Evolutionary conservation across 1,140 invertebrate genomes (phyloP).

Genomic region (Palaemon carinicauda): DNA sequence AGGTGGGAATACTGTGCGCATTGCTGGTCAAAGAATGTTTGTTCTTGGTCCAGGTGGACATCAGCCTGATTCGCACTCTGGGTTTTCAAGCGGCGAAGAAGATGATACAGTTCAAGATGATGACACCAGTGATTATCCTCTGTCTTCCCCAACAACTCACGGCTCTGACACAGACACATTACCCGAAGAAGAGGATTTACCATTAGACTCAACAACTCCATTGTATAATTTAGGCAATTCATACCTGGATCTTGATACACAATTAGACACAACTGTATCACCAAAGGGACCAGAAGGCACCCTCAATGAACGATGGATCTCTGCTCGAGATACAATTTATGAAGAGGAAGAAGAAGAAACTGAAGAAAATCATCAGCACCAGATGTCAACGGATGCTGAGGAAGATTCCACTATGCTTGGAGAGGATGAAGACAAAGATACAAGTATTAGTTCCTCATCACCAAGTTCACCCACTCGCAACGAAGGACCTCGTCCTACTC

Average conservation of each 20-base stretch:
- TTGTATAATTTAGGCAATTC: neutral
- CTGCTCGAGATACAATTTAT: conserved; percentile 36
- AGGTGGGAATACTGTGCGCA: conserved; percentile 48
- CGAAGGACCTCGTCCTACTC: conserved; percentile 38
- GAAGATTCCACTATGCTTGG: conserved; percentile 23
- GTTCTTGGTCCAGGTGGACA: conserved; percentile 23
- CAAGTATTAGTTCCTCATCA: conserved; percentile 36
- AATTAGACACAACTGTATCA: conserved; percentile 3
- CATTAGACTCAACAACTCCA: conserved; percentile 17
- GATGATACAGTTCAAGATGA: conserved; percentile 36
- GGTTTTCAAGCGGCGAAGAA: conserved; percentile 49
- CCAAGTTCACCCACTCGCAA: conserved; percentile 21
- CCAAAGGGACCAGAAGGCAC: neutral
- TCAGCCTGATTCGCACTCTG: neutral
- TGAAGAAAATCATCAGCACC: neutral
- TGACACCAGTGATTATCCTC: conserved; percentile 42
- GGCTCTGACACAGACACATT: conserved; percentile 42
- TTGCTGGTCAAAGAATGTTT: conserved; percentile 51
- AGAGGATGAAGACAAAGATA: conserved; percentile 30
- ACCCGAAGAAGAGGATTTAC: conserved; percentile 40
- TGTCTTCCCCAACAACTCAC: conserved; percentile 34
- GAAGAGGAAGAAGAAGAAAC: conserved; percentile 47
- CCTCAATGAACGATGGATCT: neutral
- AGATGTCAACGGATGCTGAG: neutral
- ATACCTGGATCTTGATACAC: neutral